Evolutionary conservation across 2,113 vertebrate genomes (phyloP).

Genomic region (Xiphias gladius): DNA sequence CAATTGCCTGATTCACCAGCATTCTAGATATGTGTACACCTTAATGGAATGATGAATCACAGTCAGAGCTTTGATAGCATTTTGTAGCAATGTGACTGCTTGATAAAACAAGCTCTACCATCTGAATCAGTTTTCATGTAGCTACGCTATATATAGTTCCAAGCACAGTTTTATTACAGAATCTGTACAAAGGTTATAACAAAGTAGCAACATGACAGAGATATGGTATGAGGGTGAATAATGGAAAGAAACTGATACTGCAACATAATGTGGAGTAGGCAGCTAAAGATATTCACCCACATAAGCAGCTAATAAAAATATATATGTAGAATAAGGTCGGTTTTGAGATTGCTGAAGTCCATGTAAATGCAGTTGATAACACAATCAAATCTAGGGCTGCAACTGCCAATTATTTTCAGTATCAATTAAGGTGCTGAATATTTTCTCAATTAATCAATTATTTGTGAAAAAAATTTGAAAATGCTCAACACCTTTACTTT

Average conservation of each 20-base stretch:
- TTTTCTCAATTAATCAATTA: background rate
- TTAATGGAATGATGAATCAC: slow-evolving; percentile 55
- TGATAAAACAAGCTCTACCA: slow-evolving; percentile 45
- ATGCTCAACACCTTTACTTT: accelerated
- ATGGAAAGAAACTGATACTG: slow-evolving; percentile 18
- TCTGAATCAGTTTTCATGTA: slow-evolving; percentile 51
- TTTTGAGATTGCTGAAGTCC: slow-evolving; percentile 1
- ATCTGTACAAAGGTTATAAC: slow-evolving; percentile 20
- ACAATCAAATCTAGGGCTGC: background rate
- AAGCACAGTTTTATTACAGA: slow-evolving; percentile 38
- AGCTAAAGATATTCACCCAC: slow-evolving; percentile 22
- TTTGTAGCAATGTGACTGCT: slow-evolving; percentile 30
- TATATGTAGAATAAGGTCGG: background rate
- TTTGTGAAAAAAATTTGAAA: background rate
- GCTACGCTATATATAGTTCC: slow-evolving; percentile 46
- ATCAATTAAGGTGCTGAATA: background rate
- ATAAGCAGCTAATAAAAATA: slow-evolving; percentile 12
- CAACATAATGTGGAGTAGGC: slow-evolving; percentile 11
- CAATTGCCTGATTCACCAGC: slow-evolving; percentile 24
- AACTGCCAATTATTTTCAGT: background rate
- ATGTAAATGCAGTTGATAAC: background rate
- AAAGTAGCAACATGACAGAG: slow-evolving; percentile 16
- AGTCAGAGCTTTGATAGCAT: slow-evolving; percentile 9
- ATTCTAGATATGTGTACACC: slow-evolving; percentile 29
- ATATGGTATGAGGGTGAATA: slow-evolving; percentile 5